A percentile compares a stretch with the other conserved stretches of the same genome.
Evolutionary conservation across 2,113 vertebrate species (phyloP).

Genomic region (Xerus inauris): DNA sequence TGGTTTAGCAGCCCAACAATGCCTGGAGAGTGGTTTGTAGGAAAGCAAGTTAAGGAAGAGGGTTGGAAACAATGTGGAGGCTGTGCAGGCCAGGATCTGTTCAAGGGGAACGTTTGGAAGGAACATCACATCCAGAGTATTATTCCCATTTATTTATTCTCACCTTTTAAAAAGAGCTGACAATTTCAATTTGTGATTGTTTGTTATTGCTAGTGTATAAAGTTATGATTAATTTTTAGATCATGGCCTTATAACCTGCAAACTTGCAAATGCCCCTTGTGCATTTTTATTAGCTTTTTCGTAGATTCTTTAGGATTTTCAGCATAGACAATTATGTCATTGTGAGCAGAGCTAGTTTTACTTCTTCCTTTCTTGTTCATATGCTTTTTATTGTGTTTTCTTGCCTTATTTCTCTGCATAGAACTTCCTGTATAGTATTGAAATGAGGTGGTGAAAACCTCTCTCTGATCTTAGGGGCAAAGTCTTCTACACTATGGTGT

Average conservation of each 20-base stretch:
- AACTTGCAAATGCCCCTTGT: background rate
- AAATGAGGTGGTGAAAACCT: background rate
- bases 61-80: background rate
- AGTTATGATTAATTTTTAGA: background rate
- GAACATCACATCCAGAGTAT: background rate
- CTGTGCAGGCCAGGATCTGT: background rate
- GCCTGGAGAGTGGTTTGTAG: too few species aligned
- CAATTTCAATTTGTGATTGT: background rate
- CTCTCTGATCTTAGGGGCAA: background rate
- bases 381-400: background rate
- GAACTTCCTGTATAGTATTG: background rate
- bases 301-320: background rate
- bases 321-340: background rate
- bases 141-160: background rate
- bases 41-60: background rate
- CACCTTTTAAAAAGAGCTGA: background rate
- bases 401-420: background rate
- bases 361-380: background rate
- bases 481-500: background rate
- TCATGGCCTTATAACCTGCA: background rate
- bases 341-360: background rate
- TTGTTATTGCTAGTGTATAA: background rate
- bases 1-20: background rate
- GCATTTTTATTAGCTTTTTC: slow-evolving; percentile 11
- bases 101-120: background rate